Percentiles rank a stretch among this genome's conserved stretches.
These are phyloP conservation scores for Pangasius macronema DNA, from an alignment of 2,797 vertebrate species.

Conservation along the genomic window DNA sequence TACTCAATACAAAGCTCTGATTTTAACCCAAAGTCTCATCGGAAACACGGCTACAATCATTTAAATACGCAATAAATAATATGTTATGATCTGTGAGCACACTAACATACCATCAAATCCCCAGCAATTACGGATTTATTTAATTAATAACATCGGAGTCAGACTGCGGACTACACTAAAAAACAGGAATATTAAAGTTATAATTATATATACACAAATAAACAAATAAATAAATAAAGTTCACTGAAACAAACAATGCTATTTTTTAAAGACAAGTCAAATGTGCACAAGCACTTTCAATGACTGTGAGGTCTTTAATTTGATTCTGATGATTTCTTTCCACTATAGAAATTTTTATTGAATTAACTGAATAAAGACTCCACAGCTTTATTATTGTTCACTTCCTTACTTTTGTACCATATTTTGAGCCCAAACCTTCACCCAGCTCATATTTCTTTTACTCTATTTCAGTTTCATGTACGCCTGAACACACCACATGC, in stretches of 20 bases:
- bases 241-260: not conserved
- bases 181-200: not conserved
- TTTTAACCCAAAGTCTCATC: not conserved
- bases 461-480: not conserved
- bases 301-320: not conserved
- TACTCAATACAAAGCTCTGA: not conserved
- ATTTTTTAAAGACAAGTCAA: not conserved
- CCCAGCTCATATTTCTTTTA: not conserved
- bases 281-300: not conserved
- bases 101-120: not conserved
- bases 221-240: not conserved
- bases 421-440: not conserved
- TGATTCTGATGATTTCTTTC: not conserved
- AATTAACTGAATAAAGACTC: not conserved
- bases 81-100: not conserved
- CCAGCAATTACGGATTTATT: not conserved
- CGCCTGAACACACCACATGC: not conserved
- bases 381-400: not conserved
- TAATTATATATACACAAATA: not conserved
- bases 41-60: not conserved
- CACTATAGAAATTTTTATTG: not conserved
- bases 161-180: not conserved
- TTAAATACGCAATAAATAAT: not conserved
- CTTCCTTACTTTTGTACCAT: not conserved
- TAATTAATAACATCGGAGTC: not conserved